Conservation (phyloP, 2,888 invertebrate genomes). For the Aleiodes leptofemur region DNA sequence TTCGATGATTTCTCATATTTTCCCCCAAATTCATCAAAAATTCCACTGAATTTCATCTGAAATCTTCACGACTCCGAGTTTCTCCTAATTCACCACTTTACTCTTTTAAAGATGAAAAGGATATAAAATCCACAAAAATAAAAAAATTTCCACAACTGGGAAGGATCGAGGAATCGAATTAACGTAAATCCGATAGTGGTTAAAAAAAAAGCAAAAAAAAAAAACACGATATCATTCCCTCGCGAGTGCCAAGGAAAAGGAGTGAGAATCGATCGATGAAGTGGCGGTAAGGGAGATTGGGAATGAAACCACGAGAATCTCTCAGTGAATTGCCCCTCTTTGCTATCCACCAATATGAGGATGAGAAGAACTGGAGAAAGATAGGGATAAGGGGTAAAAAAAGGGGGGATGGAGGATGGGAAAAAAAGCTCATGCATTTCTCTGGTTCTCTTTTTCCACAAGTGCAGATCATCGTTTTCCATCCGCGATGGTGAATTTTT, state of each 20-base stretch:
- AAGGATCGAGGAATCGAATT: conserved; percentile 45
- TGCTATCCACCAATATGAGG: conserved; percentile 29
- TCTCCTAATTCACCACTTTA: conserved; percentile 1
- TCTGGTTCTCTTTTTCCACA: conserved; percentile 48
- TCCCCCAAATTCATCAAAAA: neutral
- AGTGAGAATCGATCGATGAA: conserved; percentile 37
- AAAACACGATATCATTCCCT: conserved; percentile 32
- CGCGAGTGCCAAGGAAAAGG: conserved; percentile 8
- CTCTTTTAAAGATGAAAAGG: conserved; percentile 3
- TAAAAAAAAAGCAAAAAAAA: conserved; percentile 19
- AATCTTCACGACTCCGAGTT: neutral
- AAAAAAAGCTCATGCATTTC: conserved; percentile 52
- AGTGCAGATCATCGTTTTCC: conserved; percentile 56
- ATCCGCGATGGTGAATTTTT: conserved; percentile 60
- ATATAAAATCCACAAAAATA: neutral
- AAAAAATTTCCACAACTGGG: conserved; percentile 26
- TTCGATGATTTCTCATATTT: too few relatives aligned
- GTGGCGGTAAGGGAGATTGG: conserved; percentile 31
- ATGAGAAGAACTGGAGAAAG: conserved; percentile 53
- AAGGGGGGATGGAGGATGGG: conserved; percentile 22
- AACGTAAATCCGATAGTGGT: conserved; percentile 44
- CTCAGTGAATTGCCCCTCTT: conserved; percentile 65
- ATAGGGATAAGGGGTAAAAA: conserved; percentile 51
- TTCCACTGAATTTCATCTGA: conserved; percentile 1
- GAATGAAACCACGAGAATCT: conserved; percentile 58